Conservation (phyloP, 2,888 invertebrate genomes). For the Eristalis tenax region DNA sequence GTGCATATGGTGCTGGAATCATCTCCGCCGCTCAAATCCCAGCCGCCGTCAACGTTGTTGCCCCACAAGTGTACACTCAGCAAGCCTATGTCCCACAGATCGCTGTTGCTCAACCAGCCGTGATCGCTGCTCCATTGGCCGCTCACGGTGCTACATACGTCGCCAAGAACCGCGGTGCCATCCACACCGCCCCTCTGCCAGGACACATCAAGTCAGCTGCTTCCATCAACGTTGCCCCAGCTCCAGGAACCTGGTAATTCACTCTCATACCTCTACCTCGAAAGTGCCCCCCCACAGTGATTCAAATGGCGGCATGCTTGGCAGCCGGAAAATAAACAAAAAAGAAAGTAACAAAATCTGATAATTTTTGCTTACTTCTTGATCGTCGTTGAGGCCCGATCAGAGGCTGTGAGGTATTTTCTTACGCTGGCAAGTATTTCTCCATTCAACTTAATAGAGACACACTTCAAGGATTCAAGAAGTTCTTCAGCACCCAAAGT, state of each 20-base stretch:
- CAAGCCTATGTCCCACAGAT: background rate
- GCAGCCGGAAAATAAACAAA: background rate
- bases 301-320: background rate
- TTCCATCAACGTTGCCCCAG: conserved; percentile 77
- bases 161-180: conserved; percentile 77
- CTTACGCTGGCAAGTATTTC: no score
- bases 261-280: background rate
- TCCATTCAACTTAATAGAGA: no score
- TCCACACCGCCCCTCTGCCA: conserved; percentile 77
- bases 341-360: background rate
- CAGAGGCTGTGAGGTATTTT: no score
- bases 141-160: conserved; percentile 78
- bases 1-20: background rate
- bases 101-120: conserved; percentile 77
- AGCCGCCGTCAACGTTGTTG: conserved; percentile 53
- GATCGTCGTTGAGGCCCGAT: no score
- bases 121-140: conserved; percentile 77
- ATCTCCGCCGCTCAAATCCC: background rate
- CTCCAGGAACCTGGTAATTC: conserved; percentile 76
- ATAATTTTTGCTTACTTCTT: no score
- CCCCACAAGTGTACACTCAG: background rate
- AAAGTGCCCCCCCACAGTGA: background rate
- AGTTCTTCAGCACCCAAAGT: no score
- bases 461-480: no score
- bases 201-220: conserved; percentile 78